Conservation (phyloP, 2,797 vertebrate species). For the Harpagifer antarcticus region DNA sequence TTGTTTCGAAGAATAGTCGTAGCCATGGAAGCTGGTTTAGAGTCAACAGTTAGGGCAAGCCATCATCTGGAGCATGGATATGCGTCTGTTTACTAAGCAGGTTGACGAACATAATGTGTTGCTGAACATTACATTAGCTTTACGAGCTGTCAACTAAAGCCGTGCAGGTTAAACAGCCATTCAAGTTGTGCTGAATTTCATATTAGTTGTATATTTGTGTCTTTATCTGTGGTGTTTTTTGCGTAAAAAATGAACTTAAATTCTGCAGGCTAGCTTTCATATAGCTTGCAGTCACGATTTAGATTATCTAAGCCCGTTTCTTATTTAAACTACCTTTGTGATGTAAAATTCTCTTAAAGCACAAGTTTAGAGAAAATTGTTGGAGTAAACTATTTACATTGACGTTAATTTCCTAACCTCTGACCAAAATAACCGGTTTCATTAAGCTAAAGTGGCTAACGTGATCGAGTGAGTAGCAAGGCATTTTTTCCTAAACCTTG, state of each 20-base stretch:
- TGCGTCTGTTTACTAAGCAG: constrained; percentile 3
- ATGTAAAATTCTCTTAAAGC: constrained; percentile 61
- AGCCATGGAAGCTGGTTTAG: constrained; percentile 11
- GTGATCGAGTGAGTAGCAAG: not conserved
- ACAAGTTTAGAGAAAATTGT: constrained; percentile 34
- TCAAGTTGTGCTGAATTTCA: constrained; percentile 34
- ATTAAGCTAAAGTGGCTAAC: not conserved
- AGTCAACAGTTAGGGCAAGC: constrained; percentile 10
- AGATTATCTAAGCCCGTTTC: constrained; percentile 22
- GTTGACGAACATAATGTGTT: not conserved
- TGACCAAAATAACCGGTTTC: constrained; percentile 1
- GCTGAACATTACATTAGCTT: constrained; percentile 18
- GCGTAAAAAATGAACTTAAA: not conserved
- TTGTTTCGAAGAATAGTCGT: constrained; percentile 38
- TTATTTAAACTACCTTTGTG: constrained; percentile 53
- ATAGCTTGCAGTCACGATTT: constrained; percentile 49
- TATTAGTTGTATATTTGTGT: fast-evolving
- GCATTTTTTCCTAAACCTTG: not conserved
- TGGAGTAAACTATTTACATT: constrained; percentile 23
- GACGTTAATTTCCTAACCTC: not conserved
- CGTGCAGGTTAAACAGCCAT: not conserved
- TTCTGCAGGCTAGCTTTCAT: not conserved
- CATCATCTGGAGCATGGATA: not conserved
- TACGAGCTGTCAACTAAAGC: constrained; percentile 19
- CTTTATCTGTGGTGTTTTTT: not conserved